These are phyloP conservation scores for Passer montanus DNA, from an alignment of 2,113 vertebrate genomes.

Conservation along the genomic window DNA sequence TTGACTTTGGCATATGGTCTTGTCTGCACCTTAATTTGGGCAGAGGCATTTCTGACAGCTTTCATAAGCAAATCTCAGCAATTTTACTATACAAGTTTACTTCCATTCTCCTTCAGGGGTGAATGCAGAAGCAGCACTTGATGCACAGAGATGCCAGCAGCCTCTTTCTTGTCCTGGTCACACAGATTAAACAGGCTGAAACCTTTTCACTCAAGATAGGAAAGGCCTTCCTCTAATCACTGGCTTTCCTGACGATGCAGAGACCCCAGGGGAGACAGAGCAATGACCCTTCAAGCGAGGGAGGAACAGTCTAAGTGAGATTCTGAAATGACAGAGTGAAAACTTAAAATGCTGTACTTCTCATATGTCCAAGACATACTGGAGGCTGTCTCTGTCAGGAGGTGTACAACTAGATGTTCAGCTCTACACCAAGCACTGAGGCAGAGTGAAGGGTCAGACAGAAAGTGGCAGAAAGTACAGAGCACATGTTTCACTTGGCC, in stretches of 20 bases:
- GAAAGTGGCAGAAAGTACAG: background rate
- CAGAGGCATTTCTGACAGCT: background rate
- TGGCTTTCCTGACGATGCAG: background rate
- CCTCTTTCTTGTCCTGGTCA: background rate
- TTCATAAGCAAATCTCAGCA: background rate
- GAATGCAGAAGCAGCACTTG: background rate
- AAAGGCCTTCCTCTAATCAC: background rate
- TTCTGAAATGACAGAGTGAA: background rate
- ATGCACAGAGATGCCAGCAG: background rate
- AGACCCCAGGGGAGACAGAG: background rate
- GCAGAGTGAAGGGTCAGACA: background rate
- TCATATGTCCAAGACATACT: background rate
- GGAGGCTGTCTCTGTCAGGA: background rate
- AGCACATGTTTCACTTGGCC: background rate
- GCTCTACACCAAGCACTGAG: background rate
- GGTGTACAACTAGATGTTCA: fast-evolving
- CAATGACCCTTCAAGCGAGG: background rate
- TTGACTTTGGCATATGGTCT: background rate
- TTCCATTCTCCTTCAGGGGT: background rate
- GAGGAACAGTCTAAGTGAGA: background rate
- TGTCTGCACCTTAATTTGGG: background rate
- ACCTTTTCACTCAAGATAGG: background rate
- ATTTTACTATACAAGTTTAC: background rate
- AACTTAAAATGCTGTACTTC: background rate
- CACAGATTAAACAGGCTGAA: background rate